Evolutionary conservation across 2,888 invertebrate species (phyloP).

Genomic region (Blera fallax): DNA sequence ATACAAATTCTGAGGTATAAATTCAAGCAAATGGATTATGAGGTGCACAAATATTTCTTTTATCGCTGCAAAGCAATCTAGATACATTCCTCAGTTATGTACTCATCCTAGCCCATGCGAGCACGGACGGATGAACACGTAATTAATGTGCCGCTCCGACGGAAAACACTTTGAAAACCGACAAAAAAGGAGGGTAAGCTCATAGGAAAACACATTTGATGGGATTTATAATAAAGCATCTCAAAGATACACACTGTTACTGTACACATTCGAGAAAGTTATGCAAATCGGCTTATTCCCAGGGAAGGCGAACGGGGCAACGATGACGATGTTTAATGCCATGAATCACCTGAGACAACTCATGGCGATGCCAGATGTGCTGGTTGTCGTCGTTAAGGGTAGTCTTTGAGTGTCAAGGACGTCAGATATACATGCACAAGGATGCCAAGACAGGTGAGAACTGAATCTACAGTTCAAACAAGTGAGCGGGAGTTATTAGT

Average conservation of each 20-base stretch:
- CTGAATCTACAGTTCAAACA: background rate
- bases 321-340: background rate
- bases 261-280: background rate
- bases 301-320: background rate
- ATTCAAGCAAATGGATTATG: background rate
- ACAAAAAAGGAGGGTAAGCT: no score
- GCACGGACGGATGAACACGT: background rate
- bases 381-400: background rate
- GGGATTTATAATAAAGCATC: background rate
- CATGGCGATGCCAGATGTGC: background rate
- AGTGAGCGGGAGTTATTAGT: background rate
- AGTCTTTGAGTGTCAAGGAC: background rate
- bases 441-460: background rate
- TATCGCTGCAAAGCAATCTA: background rate
- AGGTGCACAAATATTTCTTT: conserved; percentile 22
- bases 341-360: background rate
- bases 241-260: background rate
- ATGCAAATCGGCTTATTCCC: background rate
- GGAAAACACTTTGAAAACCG: background rate
- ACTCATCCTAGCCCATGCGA: background rate
- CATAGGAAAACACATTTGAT: background rate
- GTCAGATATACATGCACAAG: conserved; percentile 5
- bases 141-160: conserved; percentile 7
- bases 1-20: background rate
- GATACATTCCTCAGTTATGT: background rate